Conservation (phyloP, 2,888 invertebrate genomes). For the Harmothoe impar region DNA sequence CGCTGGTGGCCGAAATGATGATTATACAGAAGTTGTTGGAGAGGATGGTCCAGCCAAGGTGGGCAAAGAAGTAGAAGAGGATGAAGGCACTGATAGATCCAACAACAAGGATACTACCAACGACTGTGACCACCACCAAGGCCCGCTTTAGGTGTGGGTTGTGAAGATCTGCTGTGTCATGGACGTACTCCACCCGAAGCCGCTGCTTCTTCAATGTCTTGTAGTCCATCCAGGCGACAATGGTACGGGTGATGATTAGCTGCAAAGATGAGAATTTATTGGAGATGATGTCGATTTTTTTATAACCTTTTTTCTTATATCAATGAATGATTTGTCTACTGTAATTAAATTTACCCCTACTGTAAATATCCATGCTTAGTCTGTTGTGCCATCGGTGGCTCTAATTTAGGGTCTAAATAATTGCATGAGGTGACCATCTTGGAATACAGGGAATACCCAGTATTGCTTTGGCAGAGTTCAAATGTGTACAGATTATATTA, state of each 20-base stretch:
- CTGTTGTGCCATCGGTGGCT: too few relatives aligned
- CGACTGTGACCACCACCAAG: background rate
- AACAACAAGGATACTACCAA: background rate
- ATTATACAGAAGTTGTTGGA: constrained; percentile 63
- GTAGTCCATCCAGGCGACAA: constrained; percentile 42
- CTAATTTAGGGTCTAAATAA: too few relatives aligned
- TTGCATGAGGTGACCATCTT: too few relatives aligned
- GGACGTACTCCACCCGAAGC: constrained; percentile 25
- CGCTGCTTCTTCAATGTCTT: constrained; percentile 20
- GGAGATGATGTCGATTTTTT: background rate
- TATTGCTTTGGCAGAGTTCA: too few relatives aligned
- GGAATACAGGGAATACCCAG: too few relatives aligned
- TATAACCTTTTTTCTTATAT: too few relatives aligned
- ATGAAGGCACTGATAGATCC: constrained; percentile 33
- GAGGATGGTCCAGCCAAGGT: constrained; percentile 66
- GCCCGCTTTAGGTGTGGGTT: background rate
- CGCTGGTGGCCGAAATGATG: constrained; percentile 1
- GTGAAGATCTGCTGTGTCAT: background rate
- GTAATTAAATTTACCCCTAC: too few relatives aligned
- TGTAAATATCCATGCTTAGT: too few relatives aligned
- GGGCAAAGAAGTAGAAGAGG: constrained; percentile 20
- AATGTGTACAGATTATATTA: too few relatives aligned
- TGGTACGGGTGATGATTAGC: constrained; percentile 3
- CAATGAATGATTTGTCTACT: too few relatives aligned
- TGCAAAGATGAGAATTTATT: background rate